Conservation (phyloP, 2,113 vertebrate species). For the Tachuris rubrigastra region DNA sequence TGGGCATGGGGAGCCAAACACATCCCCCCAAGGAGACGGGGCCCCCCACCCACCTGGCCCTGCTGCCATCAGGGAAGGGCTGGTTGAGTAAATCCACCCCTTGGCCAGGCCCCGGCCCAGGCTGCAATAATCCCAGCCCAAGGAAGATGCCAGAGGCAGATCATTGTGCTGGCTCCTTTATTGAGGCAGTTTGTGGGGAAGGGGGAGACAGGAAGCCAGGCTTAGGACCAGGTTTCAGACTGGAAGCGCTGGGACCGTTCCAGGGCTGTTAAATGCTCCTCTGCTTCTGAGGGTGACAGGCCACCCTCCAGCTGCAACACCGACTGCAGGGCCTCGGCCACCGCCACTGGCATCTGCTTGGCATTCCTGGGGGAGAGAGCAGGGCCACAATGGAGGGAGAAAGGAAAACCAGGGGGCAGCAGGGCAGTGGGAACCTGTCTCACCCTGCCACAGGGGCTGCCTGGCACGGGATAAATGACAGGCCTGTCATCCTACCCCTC, state of each 20-base stretch:
- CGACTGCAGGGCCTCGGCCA: constrained; percentile 78
- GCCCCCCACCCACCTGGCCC: rapidly evolving
- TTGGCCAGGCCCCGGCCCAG: background rate
- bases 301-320: constrained; percentile 81
- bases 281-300: constrained; percentile 70
- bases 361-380: constrained; percentile 78
- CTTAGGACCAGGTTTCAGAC: constrained; percentile 92
- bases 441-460: background rate
- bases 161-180: background rate
- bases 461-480: background rate
- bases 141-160: background rate
- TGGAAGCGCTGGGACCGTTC: constrained; percentile 85
- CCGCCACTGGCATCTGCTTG: constrained; percentile 85
- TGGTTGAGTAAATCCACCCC: background rate
- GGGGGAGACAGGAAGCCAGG: background rate
- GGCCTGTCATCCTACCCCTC: background rate
- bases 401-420: rapidly evolving
- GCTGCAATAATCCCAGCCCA: background rate
- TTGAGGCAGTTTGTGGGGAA: background rate
- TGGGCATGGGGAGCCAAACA: background rate
- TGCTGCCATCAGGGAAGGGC: background rate
- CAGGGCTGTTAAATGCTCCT: constrained; percentile 79
- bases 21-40: rapidly evolving
- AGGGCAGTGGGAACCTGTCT: background rate
- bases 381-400: rapidly evolving